A percentile compares a stretch with the other conserved stretches of the same genome.
phyloP scores from a whole-genome alignment of 35 echinoderm and acorn worm species.

The Diadema setosum region DNA sequence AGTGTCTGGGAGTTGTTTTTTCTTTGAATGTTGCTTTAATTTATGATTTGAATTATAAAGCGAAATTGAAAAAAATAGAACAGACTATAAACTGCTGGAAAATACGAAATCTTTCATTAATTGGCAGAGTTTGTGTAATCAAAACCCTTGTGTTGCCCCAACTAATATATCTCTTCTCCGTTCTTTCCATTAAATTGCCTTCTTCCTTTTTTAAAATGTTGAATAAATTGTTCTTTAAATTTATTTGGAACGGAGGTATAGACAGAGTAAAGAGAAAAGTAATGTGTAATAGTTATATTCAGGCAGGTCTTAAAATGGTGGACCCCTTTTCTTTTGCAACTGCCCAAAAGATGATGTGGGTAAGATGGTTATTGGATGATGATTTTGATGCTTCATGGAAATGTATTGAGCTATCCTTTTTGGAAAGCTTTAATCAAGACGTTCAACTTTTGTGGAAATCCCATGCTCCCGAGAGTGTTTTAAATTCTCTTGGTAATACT shows the following conservation, averaged over 20 bases:
- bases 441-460: not conserved
- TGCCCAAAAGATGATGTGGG: conserved; percentile 10
- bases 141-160: not conserved
- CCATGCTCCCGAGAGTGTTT: not conserved
- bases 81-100: not conserved
- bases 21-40: not conserved
- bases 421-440: not conserved
- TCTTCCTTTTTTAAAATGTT: no score
- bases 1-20: not conserved
- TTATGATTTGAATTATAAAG: not conserved
- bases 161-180: not conserved
- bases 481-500: not conserved
- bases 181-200: no score
- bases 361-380: not conserved
- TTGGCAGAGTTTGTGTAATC: not conserved
- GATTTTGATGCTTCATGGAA: not conserved
- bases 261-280: not conserved
- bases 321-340: not conserved
- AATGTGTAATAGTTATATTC: not conserved
- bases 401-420: not conserved
- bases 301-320: not conserved
- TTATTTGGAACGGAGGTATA: no score
- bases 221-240: no score
- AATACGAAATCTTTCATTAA: not conserved
- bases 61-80: not conserved